Percentiles rank a stretch among this genome's conserved stretches.
phyloP scores from a whole-genome alignment of 2,113 vertebrate species.

The Tretioscincus oriximinensis region DNA sequence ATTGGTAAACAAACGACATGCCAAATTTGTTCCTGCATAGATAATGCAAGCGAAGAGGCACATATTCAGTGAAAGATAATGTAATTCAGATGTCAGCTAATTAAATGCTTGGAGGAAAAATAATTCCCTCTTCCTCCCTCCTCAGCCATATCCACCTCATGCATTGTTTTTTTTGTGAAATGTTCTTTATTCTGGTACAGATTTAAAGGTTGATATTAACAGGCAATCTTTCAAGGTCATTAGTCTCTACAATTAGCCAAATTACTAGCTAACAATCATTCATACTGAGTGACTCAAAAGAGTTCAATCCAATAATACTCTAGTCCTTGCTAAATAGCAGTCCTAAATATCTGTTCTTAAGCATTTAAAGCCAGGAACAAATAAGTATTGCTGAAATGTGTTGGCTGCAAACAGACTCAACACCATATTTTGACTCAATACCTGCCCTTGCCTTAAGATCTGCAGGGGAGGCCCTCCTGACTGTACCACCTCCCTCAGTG shows the following conservation, averaged over 20 bases:
- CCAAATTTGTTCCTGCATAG: constrained; percentile 58
- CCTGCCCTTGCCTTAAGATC: too few species aligned
- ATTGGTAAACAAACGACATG: constrained; percentile 54
- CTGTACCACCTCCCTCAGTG: too few species aligned
- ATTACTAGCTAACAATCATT: not conserved
- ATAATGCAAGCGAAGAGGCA: constrained; percentile 44
- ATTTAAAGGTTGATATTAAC: constrained; percentile 22
- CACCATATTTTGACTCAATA: too few species aligned
- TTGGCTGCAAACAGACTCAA: not conserved
- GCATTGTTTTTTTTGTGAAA: constrained; percentile 44
- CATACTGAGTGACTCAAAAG: not conserved
- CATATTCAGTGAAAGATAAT: constrained; percentile 49
- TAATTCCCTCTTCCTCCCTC: constrained; percentile 6
- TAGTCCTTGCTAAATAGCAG: not conserved
- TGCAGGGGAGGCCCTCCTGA: too few species aligned
- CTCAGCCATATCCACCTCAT: constrained; percentile 44
- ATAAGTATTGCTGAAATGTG: not conserved
- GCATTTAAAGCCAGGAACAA: not conserved
- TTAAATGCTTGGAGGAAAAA: constrained; percentile 52
- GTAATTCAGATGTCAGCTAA: constrained; percentile 58
- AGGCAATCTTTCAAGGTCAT: constrained; percentile 28
- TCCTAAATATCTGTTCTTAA: not conserved
- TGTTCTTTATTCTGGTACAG: constrained; percentile 30
- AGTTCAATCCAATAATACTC: not conserved
- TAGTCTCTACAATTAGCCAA: constrained; percentile 20